A percentile compares a stretch with the other conserved stretches of the same genome.
These are phyloP conservation scores for Ochropacha duplaris DNA, from an alignment of 2,888 invertebrate species.

Conservation along the genomic window DNA sequence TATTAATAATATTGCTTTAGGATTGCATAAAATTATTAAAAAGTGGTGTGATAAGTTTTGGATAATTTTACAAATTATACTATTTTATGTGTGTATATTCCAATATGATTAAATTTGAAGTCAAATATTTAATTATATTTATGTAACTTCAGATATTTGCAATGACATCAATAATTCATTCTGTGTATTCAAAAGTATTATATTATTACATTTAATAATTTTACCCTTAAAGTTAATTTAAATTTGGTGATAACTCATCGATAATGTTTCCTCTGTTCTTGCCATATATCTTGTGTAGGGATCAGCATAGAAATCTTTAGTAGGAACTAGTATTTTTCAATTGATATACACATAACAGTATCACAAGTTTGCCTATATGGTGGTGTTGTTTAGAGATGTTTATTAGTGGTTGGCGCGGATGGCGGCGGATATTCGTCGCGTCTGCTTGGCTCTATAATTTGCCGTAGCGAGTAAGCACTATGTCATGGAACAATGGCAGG, in stretches of 20 bases:
- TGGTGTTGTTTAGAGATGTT: conserved; percentile 76
- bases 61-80: conserved; percentile 83
- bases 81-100: conserved; percentile 81
- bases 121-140: conserved; percentile 56
- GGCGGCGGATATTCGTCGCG: conserved; percentile 62
- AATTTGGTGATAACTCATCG: conserved; percentile 61
- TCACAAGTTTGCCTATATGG: conserved; percentile 76
- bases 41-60: conserved; percentile 83
- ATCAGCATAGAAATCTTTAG: conserved; percentile 73
- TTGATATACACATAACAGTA: conserved; percentile 76
- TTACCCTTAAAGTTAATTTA: conserved; percentile 50
- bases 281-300: conserved; percentile 79
- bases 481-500: conserved; percentile 76
- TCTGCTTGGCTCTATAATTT: conserved; percentile 74
- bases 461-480: conserved; percentile 78
- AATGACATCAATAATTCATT: conserved; percentile 50
- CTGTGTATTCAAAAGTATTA: conserved; percentile 59
- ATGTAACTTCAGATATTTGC: conserved; percentile 58
- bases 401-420: conserved; percentile 64
- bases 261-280: conserved; percentile 79
- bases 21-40: conserved; percentile 80
- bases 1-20: conserved; percentile 80
- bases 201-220: conserved; percentile 47
- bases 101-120: conserved; percentile 74
- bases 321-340: conserved; percentile 78